These are phyloP conservation scores for Acanthurus leucopareius DNA, from an alignment of 2,797 vertebrate genomes.

Conservation along the genomic window DNA sequence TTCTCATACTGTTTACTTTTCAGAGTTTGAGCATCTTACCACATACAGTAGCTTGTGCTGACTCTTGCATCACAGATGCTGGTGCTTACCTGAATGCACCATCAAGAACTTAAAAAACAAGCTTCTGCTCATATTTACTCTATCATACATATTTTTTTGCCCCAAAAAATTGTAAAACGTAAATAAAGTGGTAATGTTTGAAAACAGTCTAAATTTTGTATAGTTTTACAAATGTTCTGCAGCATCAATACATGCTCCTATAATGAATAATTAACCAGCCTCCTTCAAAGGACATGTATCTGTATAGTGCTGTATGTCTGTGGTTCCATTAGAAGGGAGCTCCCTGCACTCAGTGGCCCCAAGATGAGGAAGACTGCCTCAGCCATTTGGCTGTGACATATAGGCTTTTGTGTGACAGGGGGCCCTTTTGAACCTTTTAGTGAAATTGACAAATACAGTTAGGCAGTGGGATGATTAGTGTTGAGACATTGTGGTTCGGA, in stretches of 20 bases:
- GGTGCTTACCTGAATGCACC: not conserved
- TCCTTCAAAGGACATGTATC: conserved; percentile 7
- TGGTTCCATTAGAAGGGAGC: conserved; percentile 55
- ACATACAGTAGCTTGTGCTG: not conserved
- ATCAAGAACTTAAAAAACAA: not conserved
- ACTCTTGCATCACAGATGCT: conserved; percentile 1
- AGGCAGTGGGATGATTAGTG: conserved; percentile 70
- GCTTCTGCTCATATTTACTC: not conserved
- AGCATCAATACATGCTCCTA: not conserved
- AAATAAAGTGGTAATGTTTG: conserved; percentile 6
- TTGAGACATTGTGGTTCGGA: conserved; percentile 51
- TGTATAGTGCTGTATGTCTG: conserved; percentile 1
- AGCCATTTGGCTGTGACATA: conserved; percentile 69
- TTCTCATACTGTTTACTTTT: not conserved
- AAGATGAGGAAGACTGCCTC: conserved; percentile 55
- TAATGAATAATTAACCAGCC: not conserved
- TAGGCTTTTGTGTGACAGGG: conserved; percentile 66
- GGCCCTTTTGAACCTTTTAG: conserved; percentile 80
- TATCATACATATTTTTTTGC: not conserved
- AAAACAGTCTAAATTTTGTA: not conserved
- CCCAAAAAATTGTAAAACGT: not conserved
- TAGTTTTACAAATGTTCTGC: not conserved
- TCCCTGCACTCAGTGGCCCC: conserved; percentile 48
- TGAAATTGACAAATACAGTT: conserved; percentile 80
- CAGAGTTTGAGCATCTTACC: not conserved